A percentile compares a stretch with the other conserved stretches of the same genome.
These are phyloP conservation scores for Trematocara marginatum DNA, from an alignment of 2,113 vertebrate species.

Conservation along the genomic window DNA sequence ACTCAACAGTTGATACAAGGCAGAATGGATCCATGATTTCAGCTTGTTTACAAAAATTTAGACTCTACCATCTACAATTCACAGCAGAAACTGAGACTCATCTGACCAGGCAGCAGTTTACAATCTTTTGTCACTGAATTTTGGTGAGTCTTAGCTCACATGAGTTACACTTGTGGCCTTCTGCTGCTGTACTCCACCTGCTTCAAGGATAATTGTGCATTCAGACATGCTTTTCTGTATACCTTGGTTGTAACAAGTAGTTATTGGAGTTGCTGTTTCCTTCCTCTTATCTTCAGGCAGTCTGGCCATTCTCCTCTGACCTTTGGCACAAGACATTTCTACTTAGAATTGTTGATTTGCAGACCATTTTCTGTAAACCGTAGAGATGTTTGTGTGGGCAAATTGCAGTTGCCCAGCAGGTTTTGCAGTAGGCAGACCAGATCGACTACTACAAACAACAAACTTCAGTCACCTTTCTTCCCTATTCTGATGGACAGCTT, in stretches of 20 bases:
- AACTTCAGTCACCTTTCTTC: not conserved
- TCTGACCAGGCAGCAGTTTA: not conserved
- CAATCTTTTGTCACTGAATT: not conserved
- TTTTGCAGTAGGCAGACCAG: not conserved
- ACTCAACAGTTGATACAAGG: not conserved
- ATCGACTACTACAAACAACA: not conserved
- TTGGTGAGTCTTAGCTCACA: not conserved
- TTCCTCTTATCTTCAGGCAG: not conserved
- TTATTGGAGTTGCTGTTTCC: not conserved
- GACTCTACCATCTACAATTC: not conserved
- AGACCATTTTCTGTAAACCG: not conserved
- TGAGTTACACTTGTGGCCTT: not conserved
- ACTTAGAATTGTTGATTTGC: not conserved
- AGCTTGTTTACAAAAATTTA: not conserved
- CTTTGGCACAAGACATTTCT: not conserved
- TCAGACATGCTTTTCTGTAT: not conserved
- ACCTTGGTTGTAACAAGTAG: not conserved
- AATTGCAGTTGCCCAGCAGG: not conserved
- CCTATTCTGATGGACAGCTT: not conserved
- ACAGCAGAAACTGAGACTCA: not conserved
- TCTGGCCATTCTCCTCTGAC: not conserved
- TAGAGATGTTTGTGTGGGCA: not conserved
- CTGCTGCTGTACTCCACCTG: not conserved
- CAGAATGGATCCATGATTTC: not conserved
- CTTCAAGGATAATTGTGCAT: not conserved